phyloP scores from a whole-genome alignment of 2,113 vertebrate genomes.

The Lophius piscatorius region DNA sequence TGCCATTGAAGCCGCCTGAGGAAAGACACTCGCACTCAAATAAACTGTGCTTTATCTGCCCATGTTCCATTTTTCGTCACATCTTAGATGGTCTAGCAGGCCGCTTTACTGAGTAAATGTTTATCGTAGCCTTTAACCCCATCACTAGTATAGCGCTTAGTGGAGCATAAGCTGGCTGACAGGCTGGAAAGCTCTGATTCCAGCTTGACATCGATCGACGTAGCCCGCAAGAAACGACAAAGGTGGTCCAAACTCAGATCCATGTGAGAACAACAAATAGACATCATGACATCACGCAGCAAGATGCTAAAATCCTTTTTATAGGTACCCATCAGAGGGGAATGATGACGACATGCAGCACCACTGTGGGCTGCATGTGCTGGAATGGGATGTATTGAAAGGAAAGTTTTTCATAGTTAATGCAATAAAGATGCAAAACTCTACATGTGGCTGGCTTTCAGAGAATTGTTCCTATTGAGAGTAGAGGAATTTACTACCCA shows the following conservation, averaged over 20 bases:
- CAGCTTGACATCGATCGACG: constrained; percentile 33
- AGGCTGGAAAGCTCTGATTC: constrained; percentile 28
- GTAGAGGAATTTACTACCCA: constrained; percentile 50
- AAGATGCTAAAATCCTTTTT: no score
- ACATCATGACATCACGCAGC: neutral
- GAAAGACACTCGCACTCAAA: constrained; percentile 52
- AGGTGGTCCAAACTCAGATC: constrained; percentile 30
- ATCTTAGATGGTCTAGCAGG: constrained; percentile 42
- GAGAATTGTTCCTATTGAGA: constrained; percentile 26
- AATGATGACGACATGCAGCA: constrained; percentile 1
- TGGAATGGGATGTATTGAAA: neutral
- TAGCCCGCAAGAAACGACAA: neutral
- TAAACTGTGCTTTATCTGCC: constrained; percentile 56
- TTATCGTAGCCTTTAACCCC: constrained; percentile 58
- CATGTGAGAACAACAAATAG: constrained; percentile 13
- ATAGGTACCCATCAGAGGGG: neutral
- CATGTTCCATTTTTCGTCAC: constrained; percentile 49
- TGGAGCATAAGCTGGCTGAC: constrained; percentile 41
- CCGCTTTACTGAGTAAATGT: constrained; percentile 67
- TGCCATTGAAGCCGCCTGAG: constrained; percentile 37
- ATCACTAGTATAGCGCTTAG: constrained; percentile 47
- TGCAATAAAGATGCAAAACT: neutral
- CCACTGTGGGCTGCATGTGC: neutral
- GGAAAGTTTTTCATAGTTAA: constrained; percentile 8
- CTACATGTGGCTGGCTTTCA: neutral